Evolutionary conservation across 2,113 vertebrate genomes (phyloP).

Genomic region (Platysteira castanea): DNA sequence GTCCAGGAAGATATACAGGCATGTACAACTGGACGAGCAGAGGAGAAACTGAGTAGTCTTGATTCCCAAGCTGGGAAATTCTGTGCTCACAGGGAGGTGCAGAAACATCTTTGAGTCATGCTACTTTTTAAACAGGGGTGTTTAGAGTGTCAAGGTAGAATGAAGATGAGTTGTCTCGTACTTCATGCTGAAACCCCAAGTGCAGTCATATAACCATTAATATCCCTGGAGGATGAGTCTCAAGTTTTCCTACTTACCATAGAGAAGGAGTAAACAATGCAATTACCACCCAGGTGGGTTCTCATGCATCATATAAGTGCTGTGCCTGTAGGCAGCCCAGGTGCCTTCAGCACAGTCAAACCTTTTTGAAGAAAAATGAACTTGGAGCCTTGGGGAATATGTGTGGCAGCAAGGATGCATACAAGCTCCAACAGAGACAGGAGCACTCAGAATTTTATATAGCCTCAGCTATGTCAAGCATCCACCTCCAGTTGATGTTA

Average conservation of each 20-base stretch:
- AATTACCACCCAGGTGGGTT: neutral
- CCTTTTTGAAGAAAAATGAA: neutral
- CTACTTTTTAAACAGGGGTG: neutral
- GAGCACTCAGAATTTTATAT: neutral
- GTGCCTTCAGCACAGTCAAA: neutral
- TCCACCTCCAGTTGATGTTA: neutral
- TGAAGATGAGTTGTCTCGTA: neutral
- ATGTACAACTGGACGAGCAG: neutral
- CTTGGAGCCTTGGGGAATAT: neutral
- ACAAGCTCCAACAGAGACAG: neutral
- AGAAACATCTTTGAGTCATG: neutral
- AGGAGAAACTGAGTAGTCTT: neutral
- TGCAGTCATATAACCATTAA: neutral
- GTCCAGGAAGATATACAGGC: neutral
- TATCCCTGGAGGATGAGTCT: neutral
- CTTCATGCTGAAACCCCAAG: neutral
- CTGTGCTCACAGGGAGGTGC: neutral
- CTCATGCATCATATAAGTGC: neutral
- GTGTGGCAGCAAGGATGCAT: neutral
- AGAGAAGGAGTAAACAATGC: neutral
- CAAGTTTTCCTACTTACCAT: neutral
- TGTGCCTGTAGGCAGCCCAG: neutral
- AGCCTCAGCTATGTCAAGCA: neutral
- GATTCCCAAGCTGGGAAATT: neutral
- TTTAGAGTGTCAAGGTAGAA: neutral